These are phyloP conservation scores for Calameuta idolon DNA, from an alignment of 2,888 invertebrate species.

Conservation along the genomic window DNA sequence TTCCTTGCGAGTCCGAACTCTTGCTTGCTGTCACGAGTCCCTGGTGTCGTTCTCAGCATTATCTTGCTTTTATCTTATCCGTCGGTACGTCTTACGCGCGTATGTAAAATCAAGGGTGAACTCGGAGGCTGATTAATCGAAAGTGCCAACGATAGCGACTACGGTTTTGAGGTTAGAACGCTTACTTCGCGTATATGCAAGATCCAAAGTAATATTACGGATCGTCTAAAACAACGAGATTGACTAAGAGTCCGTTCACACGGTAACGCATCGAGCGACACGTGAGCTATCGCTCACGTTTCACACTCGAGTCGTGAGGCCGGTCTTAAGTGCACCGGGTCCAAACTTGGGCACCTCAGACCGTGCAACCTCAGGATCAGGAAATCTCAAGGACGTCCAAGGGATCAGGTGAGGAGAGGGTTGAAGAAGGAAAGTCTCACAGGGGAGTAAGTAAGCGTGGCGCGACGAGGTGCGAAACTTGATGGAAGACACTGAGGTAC, in stretches of 20 bases:
- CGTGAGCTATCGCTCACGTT: background rate
- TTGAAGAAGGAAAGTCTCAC: background rate
- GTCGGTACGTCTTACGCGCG: background rate
- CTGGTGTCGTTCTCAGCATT: background rate
- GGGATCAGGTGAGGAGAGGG: background rate
- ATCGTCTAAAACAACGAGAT: background rate
- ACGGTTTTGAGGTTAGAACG: background rate
- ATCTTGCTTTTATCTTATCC: background rate
- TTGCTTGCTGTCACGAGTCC: background rate
- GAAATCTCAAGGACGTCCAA: background rate
- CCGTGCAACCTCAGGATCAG: background rate
- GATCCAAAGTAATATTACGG: background rate
- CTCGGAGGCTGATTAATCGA: background rate
- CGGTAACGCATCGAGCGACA: background rate
- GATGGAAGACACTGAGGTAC: slow-evolving; percentile 50
- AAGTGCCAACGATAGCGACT: background rate
- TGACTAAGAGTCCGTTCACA: background rate
- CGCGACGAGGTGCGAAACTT: background rate
- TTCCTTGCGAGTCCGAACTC: background rate
- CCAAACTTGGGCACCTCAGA: background rate
- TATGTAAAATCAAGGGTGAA: background rate
- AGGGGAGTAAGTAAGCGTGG: background rate
- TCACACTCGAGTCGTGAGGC: background rate
- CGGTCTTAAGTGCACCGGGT: background rate
- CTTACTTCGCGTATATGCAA: background rate